Percentiles rank a stretch among this genome's conserved stretches.
Evolutionary conservation across 2,113 vertebrate species (phyloP).

Genomic region (Rhipidura dahli): DNA sequence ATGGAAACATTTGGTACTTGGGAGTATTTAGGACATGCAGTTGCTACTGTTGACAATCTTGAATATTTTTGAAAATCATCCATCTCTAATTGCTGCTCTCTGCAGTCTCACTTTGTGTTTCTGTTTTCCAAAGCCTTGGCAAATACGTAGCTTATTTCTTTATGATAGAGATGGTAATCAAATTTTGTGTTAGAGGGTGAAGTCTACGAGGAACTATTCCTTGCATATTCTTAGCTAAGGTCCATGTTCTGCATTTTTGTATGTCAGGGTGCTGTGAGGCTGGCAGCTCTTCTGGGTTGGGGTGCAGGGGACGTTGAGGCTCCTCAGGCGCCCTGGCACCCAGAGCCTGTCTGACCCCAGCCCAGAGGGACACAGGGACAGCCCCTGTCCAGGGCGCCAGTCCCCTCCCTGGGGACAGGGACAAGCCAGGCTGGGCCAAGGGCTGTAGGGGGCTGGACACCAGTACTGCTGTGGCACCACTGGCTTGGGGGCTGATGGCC

Average conservation of each 20-base stretch:
- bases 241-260: not conserved
- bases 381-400: rapidly evolving
- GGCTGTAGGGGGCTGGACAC: not conserved
- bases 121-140: not conserved
- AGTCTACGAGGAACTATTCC: not conserved
- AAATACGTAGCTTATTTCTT: not conserved
- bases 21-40: not conserved
- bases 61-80: not conserved
- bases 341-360: not conserved
- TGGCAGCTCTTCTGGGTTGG: rapidly evolving
- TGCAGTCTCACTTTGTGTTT: not conserved
- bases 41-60: not conserved
- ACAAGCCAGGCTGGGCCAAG: not conserved
- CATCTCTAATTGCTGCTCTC: not conserved
- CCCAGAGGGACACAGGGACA: not conserved
- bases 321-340: not conserved
- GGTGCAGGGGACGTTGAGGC: rapidly evolving
- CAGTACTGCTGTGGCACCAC: rapidly evolving
- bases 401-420: not conserved
- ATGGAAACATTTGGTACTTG: not conserved
- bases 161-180: not conserved
- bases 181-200: not conserved
- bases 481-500: not conserved
- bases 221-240: not conserved
- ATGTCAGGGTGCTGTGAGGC: rapidly evolving